Evolutionary conservation across 64 coral and sea anemone genomes (phyloP).

Genomic region (Platygyra sinensis): DNA sequence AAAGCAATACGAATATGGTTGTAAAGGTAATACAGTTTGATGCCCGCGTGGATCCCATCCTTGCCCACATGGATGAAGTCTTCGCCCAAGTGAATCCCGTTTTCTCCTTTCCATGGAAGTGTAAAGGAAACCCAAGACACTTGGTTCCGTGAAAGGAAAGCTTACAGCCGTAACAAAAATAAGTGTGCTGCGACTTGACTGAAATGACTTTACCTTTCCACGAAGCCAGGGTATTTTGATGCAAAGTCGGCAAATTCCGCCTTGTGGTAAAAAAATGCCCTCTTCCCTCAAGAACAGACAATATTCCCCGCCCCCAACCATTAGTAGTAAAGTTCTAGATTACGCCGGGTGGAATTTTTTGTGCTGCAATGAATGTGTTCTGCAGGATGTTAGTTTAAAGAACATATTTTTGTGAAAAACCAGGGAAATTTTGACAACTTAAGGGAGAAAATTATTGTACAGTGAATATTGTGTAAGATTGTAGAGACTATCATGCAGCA

Average conservation of each 20-base stretch:
- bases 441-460: conserved; percentile 26
- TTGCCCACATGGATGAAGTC: background rate
- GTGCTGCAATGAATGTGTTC: background rate
- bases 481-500: background rate
- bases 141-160: background rate
- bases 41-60: background rate
- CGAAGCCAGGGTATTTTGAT: background rate
- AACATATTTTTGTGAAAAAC: conserved; percentile 30
- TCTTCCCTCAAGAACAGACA: background rate
- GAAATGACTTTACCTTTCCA: background rate
- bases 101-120: background rate
- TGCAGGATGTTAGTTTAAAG: background rate
- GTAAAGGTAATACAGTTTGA: background rate
- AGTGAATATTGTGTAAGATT: conserved; percentile 25
- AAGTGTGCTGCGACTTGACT: background rate
- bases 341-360: background rate
- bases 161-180: background rate
- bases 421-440: background rate
- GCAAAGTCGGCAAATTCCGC: background rate
- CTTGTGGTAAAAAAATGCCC: background rate
- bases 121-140: background rate
- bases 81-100: background rate
- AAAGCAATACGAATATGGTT: background rate
- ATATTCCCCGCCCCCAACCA: background rate
- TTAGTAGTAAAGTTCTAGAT: background rate